Conservation (phyloP, 2,888 invertebrate species). For the Drosophila atroscutellata region DNA sequence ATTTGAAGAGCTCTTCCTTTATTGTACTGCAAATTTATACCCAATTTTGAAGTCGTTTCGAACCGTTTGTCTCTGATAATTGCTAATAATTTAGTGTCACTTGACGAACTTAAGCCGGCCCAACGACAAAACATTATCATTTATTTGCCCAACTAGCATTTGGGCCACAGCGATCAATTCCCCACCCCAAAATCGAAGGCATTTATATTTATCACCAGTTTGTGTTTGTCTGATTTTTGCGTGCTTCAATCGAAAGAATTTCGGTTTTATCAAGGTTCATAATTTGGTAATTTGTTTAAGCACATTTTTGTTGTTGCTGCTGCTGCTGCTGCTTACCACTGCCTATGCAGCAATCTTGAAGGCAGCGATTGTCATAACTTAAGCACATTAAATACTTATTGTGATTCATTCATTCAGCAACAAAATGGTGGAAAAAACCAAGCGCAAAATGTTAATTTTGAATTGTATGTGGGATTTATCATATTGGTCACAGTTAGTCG, state of each 20-base stretch:
- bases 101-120: conserved; percentile 68
- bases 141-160: conserved; percentile 47
- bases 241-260: conserved; percentile 9
- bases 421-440: conserved; percentile 23
- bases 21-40: conserved; percentile 63
- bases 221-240: conserved; percentile 5
- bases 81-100: conserved; percentile 80
- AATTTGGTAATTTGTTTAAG: conserved; percentile 56
- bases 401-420: conserved; percentile 42
- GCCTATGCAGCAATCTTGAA: conserved; percentile 52
- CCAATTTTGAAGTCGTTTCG: conserved; percentile 73
- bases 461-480: not conserved
- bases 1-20: conserved; percentile 51
- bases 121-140: conserved; percentile 61
- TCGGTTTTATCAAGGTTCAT: conserved; percentile 44
- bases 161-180: conserved; percentile 60
- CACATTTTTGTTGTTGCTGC: conserved; percentile 20
- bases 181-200: conserved; percentile 33
- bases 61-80: conserved; percentile 77
- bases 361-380: conserved; percentile 51
- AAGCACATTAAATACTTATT: conserved; percentile 54
- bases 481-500: not conserved
- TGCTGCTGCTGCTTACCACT: too few relatives aligned
- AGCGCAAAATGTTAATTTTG: conserved; percentile 9
- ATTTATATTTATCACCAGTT: conserved; percentile 54